These are phyloP conservation scores for Cydia splendana DNA, from an alignment of 1,140 invertebrate genomes.

Conservation along the genomic window DNA sequence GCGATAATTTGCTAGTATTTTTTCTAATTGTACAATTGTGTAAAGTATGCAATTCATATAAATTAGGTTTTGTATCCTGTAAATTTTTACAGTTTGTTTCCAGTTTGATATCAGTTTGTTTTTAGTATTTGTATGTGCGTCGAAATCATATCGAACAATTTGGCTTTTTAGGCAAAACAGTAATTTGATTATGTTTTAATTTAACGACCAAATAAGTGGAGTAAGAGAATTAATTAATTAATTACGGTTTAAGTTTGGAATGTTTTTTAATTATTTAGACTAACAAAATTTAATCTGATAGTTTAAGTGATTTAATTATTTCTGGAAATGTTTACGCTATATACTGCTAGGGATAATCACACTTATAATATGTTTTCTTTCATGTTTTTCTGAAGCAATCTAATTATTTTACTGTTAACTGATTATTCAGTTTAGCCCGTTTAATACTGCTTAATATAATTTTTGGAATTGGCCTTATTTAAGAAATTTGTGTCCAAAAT, in stretches of 20 bases:
- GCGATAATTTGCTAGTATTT: background rate
- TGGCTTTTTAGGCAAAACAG: slow-evolving; percentile 48
- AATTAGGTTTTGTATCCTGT: background rate
- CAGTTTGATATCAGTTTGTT: background rate
- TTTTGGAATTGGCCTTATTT: background rate
- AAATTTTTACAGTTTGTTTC: background rate
- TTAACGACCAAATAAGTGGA: slow-evolving; percentile 46
- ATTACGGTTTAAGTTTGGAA: slow-evolving; percentile 34
- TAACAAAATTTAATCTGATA: slow-evolving; percentile 34
- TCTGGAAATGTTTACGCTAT: background rate
- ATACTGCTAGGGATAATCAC: background rate
- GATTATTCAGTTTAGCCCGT: background rate
- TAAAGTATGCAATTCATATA: background rate
- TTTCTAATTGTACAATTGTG: background rate
- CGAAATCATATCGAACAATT: slow-evolving; percentile 41
- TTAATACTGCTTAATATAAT: background rate
- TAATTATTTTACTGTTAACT: background rate
- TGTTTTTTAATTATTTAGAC: slow-evolving; percentile 36
- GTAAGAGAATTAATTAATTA: slow-evolving; percentile 35
- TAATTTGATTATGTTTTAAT: slow-evolving; percentile 36
- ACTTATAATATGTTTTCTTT: background rate
- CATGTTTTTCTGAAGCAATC: background rate
- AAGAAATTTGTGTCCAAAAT: background rate
- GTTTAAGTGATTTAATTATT: slow-evolving; percentile 11
- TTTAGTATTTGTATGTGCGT: background rate